A percentile compares a stretch with the other conserved stretches of the same genome.
Evolutionary conservation across 2,797 vertebrate species (phyloP).

Genomic region (Girardinus metallicus): DNA sequence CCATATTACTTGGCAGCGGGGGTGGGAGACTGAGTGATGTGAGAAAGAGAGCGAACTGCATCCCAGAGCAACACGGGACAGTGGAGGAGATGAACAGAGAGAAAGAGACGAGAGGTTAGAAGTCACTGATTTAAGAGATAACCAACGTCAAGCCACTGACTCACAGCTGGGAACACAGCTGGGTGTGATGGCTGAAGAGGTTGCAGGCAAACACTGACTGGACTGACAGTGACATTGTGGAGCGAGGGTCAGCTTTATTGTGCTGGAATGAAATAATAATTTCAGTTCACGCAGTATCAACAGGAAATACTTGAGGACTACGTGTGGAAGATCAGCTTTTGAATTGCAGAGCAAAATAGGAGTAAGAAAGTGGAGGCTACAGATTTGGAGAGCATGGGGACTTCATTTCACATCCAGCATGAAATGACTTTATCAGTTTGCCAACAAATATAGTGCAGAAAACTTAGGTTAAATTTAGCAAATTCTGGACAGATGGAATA

Average conservation of each 20-base stretch:
- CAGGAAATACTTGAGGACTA: conserved; percentile 19
- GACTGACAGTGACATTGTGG: conserved; percentile 42
- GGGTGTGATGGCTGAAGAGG: conserved; percentile 59
- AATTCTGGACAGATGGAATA: background rate
- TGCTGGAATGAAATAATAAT: conserved; percentile 22
- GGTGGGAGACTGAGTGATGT: conserved; percentile 21
- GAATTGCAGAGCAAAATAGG: conserved; percentile 10
- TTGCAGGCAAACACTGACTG: conserved; percentile 46
- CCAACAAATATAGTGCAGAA: background rate
- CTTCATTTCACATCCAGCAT: background rate
- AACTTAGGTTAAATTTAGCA: background rate
- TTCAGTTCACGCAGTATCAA: conserved; percentile 12
- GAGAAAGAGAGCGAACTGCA: conserved; percentile 22
- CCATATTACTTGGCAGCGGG: conserved; percentile 48
- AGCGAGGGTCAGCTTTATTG: conserved; percentile 32
- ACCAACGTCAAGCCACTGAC: conserved; percentile 51
- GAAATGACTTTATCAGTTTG: background rate
- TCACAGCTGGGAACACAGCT: conserved; percentile 56
- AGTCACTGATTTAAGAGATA: conserved; percentile 51
- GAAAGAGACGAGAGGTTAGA: conserved; percentile 43
- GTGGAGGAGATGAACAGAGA: conserved; percentile 27
- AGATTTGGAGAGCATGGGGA: conserved; percentile 22
- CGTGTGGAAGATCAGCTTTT: conserved; percentile 26
- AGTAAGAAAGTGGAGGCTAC: conserved; percentile 13
- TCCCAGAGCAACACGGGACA: conserved; percentile 36